Base-by-base conservation (phyloP, 2,113 vertebrate species). In the Ifrita kowaldi region DNA sequence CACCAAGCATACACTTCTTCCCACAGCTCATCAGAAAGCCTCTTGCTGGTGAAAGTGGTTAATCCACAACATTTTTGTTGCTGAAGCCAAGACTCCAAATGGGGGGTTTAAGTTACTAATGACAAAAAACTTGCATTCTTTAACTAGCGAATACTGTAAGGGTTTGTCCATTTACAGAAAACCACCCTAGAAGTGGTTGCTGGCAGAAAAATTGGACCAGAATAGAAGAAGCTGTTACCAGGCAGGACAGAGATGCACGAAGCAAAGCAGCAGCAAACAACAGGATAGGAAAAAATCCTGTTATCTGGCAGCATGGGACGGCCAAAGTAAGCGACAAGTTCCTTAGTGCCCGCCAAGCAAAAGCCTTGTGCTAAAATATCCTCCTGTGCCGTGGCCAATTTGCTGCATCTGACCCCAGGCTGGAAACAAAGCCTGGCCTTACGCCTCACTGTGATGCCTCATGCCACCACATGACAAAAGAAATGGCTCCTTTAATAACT, bases 181-280 rank as follows among this genome's bases (percentile, higher is more conserved):
- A 93, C 85, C 90, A 93, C 64, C 52, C 83, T 46, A 93, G 73
- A 93, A 96, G 86, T 87, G 95, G 88, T 76, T 93, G 73, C 79
- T 95, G 95, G 96, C 96, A 96, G 56, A 81, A 87, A 89, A 91
- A 84, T 6, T 33, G 52, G 88, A 90, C 80, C 56, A 93, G 95
- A 96, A 96, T 95, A 97, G 93, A 96, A 93, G 90, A 90, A 68
- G 92, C 73, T 96, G 96, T 96, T 96, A 96, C 96, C 77, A 96
- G 88, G 95, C 96, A 96, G 93, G 90, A 87, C 41, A 81, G 60
- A 93, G 64, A 92, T 73, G 68, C 80, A 95, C 30, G 13, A 84
- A 89, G 70, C 83, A 95, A 86, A 94, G 85, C 71, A 77, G 79
- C 68, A 88, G 65, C 6, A 53, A 93, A 93, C 60, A 91, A 65